These are phyloP conservation scores for Vireo altiloquus DNA, from an alignment of 2,113 vertebrate species.

Conservation along the genomic window DNA sequence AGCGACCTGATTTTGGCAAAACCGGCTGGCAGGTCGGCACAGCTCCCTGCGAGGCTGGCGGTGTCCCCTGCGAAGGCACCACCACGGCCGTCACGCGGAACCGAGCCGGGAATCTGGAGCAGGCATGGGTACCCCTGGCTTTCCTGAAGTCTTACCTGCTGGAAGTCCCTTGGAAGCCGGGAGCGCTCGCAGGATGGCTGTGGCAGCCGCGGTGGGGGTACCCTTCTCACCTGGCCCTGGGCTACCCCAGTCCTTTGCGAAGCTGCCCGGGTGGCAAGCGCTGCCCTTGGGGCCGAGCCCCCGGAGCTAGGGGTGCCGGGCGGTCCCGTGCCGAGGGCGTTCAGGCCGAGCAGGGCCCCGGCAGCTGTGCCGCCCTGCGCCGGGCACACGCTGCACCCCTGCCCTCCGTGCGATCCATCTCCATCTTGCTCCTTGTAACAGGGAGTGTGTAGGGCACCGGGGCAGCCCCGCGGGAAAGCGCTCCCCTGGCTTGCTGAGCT, in stretches of 20 bases:
- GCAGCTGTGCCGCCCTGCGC: accelerated
- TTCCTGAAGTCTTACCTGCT: background rate
- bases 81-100: background rate
- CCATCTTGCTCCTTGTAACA: background rate
- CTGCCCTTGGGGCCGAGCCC: background rate
- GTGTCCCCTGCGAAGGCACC: background rate
- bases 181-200: background rate
- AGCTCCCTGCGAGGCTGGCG: background rate
- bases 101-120: background rate
- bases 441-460: accelerated
- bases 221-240: background rate
- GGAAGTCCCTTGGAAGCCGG: background rate
- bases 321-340: accelerated
- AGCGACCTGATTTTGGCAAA: background rate
- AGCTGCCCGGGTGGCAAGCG: background rate
- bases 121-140: background rate
- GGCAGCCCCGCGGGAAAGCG: background rate
- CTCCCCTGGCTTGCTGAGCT: background rate
- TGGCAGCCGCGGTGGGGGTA: background rate
- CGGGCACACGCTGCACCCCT: accelerated
- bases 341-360: background rate
- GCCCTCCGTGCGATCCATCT: background rate
- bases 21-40: background rate
- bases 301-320: background rate
- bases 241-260: background rate